These are phyloP conservation scores for Lithobius niger DNA, from an alignment of 1,140 invertebrate genomes.

Conservation along the genomic window DNA sequence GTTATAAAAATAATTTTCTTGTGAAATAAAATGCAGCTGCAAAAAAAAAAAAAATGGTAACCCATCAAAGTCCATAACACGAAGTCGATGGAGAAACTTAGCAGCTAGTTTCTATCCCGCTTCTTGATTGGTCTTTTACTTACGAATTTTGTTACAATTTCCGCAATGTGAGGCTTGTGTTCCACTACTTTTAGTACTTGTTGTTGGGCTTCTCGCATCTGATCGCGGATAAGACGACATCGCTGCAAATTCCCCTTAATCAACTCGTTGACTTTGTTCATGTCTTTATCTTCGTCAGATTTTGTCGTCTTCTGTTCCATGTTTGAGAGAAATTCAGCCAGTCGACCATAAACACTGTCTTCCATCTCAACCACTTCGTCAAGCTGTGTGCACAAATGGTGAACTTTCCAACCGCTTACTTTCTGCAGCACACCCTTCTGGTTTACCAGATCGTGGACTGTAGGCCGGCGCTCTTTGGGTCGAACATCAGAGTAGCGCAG, in stretches of 20 bases:
- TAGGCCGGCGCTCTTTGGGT: constrained; percentile 59
- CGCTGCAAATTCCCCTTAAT: constrained; percentile 89
- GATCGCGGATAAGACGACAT: constrained; percentile 81
- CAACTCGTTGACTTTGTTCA: constrained; percentile 58
- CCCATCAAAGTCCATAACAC: no score
- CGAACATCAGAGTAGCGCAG: constrained; percentile 72
- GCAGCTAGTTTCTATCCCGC: constrained; percentile 36
- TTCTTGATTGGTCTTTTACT: constrained; percentile 86
- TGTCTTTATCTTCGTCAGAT: constrained; percentile 43
- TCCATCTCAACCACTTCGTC: constrained; percentile 60
- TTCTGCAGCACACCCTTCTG: constrained; percentile 75
- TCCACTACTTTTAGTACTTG: constrained; percentile 82
- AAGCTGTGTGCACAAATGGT: constrained; percentile 81
- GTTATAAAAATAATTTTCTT: no score
- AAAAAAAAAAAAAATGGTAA: no score
- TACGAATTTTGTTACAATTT: constrained; percentile 75
- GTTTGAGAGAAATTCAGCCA: constrained; percentile 45
- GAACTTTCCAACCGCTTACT: constrained; percentile 89
- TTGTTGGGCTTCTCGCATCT: constrained; percentile 69
- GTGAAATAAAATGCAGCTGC: no score
- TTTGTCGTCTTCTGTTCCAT: constrained; percentile 42
- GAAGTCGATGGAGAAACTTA: no score
- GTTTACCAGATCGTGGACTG: constrained; percentile 74
- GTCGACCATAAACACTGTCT: constrained; percentile 44
- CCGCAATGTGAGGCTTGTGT: constrained; percentile 71